Base-by-base conservation (phyloP, 1,140 invertebrate genomes). In the Leptinotarsa lineolata region DNA sequence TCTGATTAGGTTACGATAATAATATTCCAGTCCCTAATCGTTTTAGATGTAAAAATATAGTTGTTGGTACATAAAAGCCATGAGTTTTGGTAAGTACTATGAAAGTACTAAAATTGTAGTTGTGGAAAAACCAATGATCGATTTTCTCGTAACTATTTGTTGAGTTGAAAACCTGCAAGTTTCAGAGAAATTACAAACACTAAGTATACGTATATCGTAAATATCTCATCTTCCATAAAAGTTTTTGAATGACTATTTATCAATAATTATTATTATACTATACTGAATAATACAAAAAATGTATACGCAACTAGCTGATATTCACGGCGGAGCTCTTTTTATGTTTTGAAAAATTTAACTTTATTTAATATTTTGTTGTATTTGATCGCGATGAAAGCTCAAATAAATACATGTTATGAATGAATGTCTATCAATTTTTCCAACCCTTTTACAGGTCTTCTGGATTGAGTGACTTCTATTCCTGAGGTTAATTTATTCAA, bases 281-380 rank as follows among this genome's bases (percentile, higher is more conserved):
- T 79, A 84, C 81, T 82, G 80, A 83, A 83, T 83, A 84, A 84
- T 82, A 83, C 79, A 83, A 82, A 84, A 80, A 76, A 84, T 85
- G 83, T 85, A 85, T 85, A 85, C 83, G 83, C 83, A 82, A 75
- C 72, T 83, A 84, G 83, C 83, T 83, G 79, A 82, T 84, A 84
- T 83, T 82, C 81, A 82, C 81, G 81, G 81, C 81, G 79, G 83
- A 83, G 81, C 82, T 83, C 83, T 82, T 84, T 81, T 83, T 83
- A 78, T 82, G 82, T 84, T 84, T 74, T 79, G 77, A 80, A 79
- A 81, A 78, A 81, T 82, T 79, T 79, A 82, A 80, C 78, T 79
- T 84, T 83, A 84, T 84, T 85, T 84, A 80, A 83, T 83, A 83
- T 83, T 85, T 85, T 84, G 83, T 85, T 85, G 83, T 85, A 85